Base-by-base conservation (phyloP, 2,113 vertebrate genomes). In the Mesitornis unicolor region DNA sequence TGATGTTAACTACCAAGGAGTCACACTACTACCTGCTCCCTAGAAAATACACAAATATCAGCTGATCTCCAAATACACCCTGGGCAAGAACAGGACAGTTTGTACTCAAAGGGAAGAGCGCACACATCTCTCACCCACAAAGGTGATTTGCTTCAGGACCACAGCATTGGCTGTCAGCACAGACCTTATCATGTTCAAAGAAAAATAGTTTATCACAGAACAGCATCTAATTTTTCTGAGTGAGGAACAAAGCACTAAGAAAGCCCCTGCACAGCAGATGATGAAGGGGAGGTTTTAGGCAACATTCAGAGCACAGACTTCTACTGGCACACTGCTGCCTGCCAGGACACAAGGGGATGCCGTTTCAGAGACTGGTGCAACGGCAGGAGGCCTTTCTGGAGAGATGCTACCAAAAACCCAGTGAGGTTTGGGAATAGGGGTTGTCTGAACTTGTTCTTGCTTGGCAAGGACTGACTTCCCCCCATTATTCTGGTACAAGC, bases 181-280 rank as follows among this genome's bases (percentile, higher is more conserved):
- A 68, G 64, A 47, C 5, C 12, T n/a, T 45, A 71, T 22, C 67
- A 25, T 4, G 16, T 35, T 35, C 53, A 20, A 85, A 69, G 40
- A 91, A 93, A 71, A 10, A 89, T 13, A 87, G 59, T 76, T 92
- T 33, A 76, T 64, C 61, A 88, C 9, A 54, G 54, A 90, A 51
- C 8, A 38, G 92, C 54, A 33, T 35, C 57, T 31, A 63, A 38
- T 71, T 47, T 87, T 42, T 67, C 61, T 19, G 11, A 64, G 10
- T 77, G 54, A 86, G 74, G 71, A 84, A 63, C 8, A 73, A 88
- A 79, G 57, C 16, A 48, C 81, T 63, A 71, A 31, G 45, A 85
- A 95, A 94, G 16, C 7, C 64, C 28, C n/a, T 48, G n/a, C 61
- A 67, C 31, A 60, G 36, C 33, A 40, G 25, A 22, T 91, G 25